Percentiles rank a stretch among this genome's conserved stretches.
Evolutionary conservation across 1,140 invertebrate species (phyloP).

Genomic region (Danaus plexippus): DNA sequence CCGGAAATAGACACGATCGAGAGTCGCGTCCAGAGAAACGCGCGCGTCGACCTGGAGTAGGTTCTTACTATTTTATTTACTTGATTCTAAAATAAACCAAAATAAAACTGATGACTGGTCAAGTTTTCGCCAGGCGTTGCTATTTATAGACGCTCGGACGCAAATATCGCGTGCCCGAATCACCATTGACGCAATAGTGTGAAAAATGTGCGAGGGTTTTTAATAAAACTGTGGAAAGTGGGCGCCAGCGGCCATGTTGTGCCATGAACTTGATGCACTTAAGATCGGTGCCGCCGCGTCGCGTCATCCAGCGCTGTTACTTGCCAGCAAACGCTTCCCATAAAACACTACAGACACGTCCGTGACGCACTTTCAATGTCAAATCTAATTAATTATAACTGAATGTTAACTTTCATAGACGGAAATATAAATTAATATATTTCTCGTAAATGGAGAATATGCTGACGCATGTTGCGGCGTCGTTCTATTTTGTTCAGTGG

Average conservation of each 20-base stretch:
- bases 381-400: conserved; percentile 23
- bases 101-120: conserved; percentile 63
- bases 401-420: no score
- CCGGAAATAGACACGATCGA: conserved; percentile 58
- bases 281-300: conserved; percentile 27
- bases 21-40: conserved; percentile 24
- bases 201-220: conserved; percentile 63
- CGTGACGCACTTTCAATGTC: conserved; percentile 38
- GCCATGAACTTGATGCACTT: conserved; percentile 60
- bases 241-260: conserved; percentile 36
- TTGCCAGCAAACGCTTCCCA: conserved; percentile 31
- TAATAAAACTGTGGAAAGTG: conserved; percentile 55
- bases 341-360: conserved; percentile 48
- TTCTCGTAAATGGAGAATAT: no score
- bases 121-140: conserved; percentile 57
- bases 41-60: conserved; percentile 42
- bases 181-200: conserved; percentile 64
- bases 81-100: conserved; percentile 50
- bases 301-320: conserved; percentile 23
- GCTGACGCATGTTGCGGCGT: no score
- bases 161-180: conserved; percentile 60
- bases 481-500: no score
- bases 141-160: conserved; percentile 62
- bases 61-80: conserved; percentile 65
- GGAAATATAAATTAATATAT: no score